Conservation (phyloP, 2,113 vertebrate species). For the Nothobranchius furzeri region DNA sequence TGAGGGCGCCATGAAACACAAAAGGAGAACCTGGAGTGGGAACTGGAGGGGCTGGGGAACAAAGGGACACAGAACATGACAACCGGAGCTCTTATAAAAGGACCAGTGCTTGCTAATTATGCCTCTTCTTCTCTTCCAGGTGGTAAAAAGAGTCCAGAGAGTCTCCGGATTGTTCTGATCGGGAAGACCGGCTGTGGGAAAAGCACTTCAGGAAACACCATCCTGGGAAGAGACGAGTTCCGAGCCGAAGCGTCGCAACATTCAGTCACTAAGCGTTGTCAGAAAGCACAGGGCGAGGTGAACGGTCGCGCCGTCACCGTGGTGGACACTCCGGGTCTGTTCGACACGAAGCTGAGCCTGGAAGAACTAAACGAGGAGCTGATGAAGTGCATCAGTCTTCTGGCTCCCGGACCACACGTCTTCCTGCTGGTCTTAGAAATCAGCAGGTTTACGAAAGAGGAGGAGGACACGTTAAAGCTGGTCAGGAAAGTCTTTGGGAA, state of each 20-base stretch:
- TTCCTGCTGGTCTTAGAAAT: conserved; percentile 48
- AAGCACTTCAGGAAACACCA: conserved; percentile 49
- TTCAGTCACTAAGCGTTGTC: conserved; percentile 18
- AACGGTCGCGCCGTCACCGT: conserved; percentile 8
- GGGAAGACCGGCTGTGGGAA: conserved; percentile 44
- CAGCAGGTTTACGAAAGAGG: conserved; percentile 31
- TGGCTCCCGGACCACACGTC: conserved; percentile 51
- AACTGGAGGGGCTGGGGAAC: too few species aligned
- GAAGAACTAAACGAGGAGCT: conserved; percentile 14
- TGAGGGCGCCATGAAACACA: too few species aligned
- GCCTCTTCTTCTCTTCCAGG: too few species aligned
- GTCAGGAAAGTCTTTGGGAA: conserved; percentile 43
- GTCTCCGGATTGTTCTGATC: conserved; percentile 32
- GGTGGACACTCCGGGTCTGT: conserved; percentile 41
- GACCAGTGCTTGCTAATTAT: too few species aligned
- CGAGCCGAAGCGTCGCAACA: too few species aligned
- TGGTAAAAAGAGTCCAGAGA: too few species aligned
- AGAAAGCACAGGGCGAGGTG: conserved; percentile 5
- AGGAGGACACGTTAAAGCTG: conserved; percentile 33
- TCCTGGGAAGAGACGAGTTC: conserved; percentile 1
- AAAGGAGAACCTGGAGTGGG: too few species aligned
- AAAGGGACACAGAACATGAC: too few species aligned
- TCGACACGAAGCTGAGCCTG: conserved; percentile 5
- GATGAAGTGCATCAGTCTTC: conserved; percentile 24
- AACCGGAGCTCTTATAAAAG: too few species aligned